Evolutionary conservation across 2,113 vertebrate species (phyloP), one percentile per base, ranked within the genome.

Genomic region (Tretioscincus oriximinensis): DNA sequence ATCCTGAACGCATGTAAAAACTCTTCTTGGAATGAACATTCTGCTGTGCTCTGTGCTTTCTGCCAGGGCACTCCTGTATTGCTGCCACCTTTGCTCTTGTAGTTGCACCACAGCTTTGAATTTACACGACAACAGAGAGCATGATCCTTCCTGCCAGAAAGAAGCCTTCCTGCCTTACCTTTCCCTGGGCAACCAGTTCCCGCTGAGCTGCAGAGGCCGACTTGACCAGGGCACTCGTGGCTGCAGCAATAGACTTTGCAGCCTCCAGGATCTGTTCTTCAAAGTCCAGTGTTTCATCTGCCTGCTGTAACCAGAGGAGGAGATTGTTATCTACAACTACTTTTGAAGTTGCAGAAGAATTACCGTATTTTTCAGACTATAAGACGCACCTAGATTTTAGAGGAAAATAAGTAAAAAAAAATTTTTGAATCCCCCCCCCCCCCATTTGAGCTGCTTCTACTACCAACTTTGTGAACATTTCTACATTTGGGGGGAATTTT

Each of bases 211-310:
- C 98, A 0, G 98, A 99, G 26, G 98, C 98, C 0, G 98, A 99
- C 90, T 99, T 99, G 88, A 99, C 98, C 4, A 99, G 95, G 77
- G 98, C 98, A 35, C 98, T 99, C 47, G 98, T 99, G 64, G 98
- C 98, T 35, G 98, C 98, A 64, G 98, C 98, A 79, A 99, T 99
- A 89, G 98, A 99, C 78, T 99, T 99, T 47, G 98, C 98, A 41
- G 98, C 98, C 93, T 99, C 98, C 80, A 99, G 93, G 88, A 99
- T 99, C 96, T 99, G 98, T 90, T 99, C 98, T 93, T 99, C 98
- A 82, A 99, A 99, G 93, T 99, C 97, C 95, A 99, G 94, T 2
- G 96, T 97, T 93, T 99, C 98, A 74, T 99, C 98, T 16, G 98
- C 98, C 96, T 99, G 97, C 98, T 99, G 95, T 74, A 94, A 95